These are phyloP conservation scores for Oligia latruncula DNA, from an alignment of 2,888 invertebrate species.

Conservation along the genomic window DNA sequence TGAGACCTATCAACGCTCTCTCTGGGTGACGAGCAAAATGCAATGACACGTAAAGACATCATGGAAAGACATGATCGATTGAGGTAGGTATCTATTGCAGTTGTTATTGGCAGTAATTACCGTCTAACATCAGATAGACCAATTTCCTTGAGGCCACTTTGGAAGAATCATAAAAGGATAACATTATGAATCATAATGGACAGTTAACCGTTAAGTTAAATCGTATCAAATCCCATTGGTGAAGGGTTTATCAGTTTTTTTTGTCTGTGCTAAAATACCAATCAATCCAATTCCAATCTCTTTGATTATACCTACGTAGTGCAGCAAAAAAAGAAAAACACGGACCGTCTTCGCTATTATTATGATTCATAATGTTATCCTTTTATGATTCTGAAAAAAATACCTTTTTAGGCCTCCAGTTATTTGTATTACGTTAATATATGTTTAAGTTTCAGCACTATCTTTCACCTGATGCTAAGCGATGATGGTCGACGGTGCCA, in stretches of 20 bases:
- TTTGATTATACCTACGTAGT: too few species aligned
- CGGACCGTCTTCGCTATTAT: too few species aligned
- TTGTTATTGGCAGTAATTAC: constrained; percentile 9
- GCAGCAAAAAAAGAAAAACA: too few species aligned
- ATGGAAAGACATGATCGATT: constrained; percentile 18
- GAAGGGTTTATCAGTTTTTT: too few species aligned
- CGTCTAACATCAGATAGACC: background rate
- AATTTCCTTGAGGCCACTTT: background rate
- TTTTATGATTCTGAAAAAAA: too few species aligned
- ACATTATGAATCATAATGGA: too few species aligned
- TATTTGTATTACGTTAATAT: background rate
- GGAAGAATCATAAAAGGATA: too few species aligned
- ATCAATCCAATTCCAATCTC: too few species aligned
- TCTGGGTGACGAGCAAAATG: constrained; percentile 21
- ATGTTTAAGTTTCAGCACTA: background rate
- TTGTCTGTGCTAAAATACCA: too few species aligned
- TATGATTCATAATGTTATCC: too few species aligned
- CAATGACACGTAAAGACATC: constrained; percentile 23
- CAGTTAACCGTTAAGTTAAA: too few species aligned
- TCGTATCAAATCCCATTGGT: too few species aligned
- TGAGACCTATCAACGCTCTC: background rate
- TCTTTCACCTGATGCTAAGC: background rate
- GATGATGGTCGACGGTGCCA: background rate
- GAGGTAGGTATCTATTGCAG: background rate
- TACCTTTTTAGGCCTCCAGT: background rate